A percentile compares a stretch with the other conserved stretches of the same genome.
These are phyloP conservation scores for Vicugna pacos DNA, from an alignment of 2,113 vertebrate species.

Conservation along the genomic window DNA sequence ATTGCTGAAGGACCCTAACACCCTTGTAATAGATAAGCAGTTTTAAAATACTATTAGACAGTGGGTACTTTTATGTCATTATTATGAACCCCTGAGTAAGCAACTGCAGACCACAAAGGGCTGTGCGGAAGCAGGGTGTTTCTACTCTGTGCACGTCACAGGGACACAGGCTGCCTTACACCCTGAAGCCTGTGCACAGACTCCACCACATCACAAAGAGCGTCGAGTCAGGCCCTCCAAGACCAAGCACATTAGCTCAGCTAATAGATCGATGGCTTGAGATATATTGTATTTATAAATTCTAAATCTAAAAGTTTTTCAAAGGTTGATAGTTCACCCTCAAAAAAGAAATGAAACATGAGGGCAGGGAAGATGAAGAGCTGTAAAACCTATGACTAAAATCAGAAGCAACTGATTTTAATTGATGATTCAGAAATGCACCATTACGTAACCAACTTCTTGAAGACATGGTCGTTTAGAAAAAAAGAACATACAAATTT, in stretches of 20 bases:
- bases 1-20: background rate
- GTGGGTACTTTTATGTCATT: conserved; percentile 66
- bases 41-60: conserved; percentile 35
- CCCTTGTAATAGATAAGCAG: conserved; percentile 60
- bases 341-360: background rate
- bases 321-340: background rate
- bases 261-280: background rate
- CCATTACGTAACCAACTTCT: background rate
- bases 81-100: conserved; percentile 85
- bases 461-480: background rate
- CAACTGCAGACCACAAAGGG: conserved; percentile 77
- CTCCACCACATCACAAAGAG: background rate
- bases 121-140: conserved; percentile 39
- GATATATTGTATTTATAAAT: background rate
- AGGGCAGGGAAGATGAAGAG: background rate
- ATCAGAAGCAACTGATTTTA: conserved; percentile 41
- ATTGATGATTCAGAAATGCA: conserved; percentile 30
- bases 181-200: background rate
- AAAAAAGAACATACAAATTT: background rate
- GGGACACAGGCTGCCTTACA: background rate
- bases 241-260: background rate
- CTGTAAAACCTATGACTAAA: conserved; percentile 11
- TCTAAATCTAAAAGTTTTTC: background rate
- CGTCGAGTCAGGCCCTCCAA: background rate
- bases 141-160: background rate